Percentiles rank a stretch among this genome's conserved stretches.
phyloP scores from a whole-genome alignment of 2,888 invertebrate genomes.

The Pristionchus japonicus region DNA sequence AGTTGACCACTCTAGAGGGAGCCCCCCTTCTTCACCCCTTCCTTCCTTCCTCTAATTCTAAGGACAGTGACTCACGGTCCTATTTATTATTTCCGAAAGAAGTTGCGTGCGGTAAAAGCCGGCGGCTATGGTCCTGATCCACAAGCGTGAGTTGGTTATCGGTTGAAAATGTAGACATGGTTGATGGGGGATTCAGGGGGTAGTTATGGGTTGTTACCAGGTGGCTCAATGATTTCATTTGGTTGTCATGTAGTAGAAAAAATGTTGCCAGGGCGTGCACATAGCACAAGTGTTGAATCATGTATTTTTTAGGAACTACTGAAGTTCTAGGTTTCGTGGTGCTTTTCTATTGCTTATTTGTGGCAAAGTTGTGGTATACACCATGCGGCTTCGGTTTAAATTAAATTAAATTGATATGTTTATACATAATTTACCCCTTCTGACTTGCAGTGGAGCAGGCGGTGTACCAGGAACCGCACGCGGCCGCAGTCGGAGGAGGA shows the following conservation, averaged over 20 bases:
- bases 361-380: too few relatives aligned
- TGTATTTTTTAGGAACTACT: too few relatives aligned
- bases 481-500: background rate
- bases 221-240: background rate
- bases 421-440: background rate
- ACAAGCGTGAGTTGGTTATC: background rate
- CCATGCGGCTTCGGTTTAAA: too few relatives aligned
- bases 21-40: background rate
- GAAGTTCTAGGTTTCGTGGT: too few relatives aligned
- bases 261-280: background rate
- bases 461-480: conserved; percentile 45
- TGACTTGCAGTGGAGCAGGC: conserved; percentile 42
- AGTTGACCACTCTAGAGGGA: background rate
- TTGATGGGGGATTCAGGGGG: background rate
- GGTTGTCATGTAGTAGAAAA: too few relatives aligned
- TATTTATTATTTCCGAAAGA: background rate
- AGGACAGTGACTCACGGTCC: background rate
- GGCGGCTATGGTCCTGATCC: conserved; percentile 3
- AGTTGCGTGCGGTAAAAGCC: background rate
- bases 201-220: background rate
- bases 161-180: background rate
- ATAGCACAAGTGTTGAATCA: background rate
- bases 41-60: background rate
- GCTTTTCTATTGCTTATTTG: too few relatives aligned
- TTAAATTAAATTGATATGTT: too few relatives aligned